phyloP scores from a whole-genome alignment of 2,888 invertebrate species.

The Aleiodes alternator region DNA sequence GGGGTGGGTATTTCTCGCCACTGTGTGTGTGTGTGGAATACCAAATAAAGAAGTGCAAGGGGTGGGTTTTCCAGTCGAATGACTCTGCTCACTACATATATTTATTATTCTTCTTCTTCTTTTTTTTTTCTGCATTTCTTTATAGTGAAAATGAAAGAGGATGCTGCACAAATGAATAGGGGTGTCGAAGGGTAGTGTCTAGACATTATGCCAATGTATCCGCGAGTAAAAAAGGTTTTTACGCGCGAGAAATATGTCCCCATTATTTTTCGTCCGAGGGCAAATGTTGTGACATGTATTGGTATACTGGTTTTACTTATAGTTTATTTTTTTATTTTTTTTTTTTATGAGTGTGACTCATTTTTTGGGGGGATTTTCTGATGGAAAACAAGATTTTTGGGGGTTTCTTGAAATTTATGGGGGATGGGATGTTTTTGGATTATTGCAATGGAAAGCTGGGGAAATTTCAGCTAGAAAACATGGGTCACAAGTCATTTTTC shows the following conservation, averaged over 20 bases:
- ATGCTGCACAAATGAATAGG: conserved; percentile 38
- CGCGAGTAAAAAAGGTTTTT: conserved; percentile 57
- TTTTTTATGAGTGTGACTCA: conserved; percentile 5
- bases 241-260: conserved; percentile 52
- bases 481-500: no score
- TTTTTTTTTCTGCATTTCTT: conserved; percentile 15
- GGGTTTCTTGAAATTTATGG: no score
- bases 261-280: conserved; percentile 66
- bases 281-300: conserved; percentile 73
- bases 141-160: conserved; percentile 16
- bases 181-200: conserved; percentile 46
- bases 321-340: conserved; percentile 44
- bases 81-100: conserved; percentile 12
- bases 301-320: conserved; percentile 41
- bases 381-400: no score
- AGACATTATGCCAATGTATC: conserved; percentile 49
- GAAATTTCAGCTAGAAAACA: no score
- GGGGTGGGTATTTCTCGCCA: conserved; percentile 34
- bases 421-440: no score
- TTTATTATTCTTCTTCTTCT: conserved; percentile 6
- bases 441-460: no score
- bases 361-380: no score
- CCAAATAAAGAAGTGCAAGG: conserved; percentile 28
- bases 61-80: conserved; percentile 44
- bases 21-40: conserved; percentile 25